Evolutionary conservation across 2,113 vertebrate species (phyloP), one percentile per base, ranked within the genome.

Genomic region (Indicator maculatus): DNA sequence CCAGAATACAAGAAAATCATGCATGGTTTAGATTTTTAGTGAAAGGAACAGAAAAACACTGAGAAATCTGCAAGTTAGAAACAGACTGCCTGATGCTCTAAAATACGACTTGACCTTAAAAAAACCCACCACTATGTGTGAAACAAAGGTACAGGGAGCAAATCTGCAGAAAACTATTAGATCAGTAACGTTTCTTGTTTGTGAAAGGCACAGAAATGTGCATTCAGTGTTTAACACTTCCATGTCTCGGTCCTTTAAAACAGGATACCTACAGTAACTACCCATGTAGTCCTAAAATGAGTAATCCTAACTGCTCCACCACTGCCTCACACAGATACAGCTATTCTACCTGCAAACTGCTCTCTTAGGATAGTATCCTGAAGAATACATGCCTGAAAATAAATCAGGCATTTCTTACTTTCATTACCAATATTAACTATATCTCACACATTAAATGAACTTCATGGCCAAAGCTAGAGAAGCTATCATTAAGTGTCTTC

Each of bases 61-160:
- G 47, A 5, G 11, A 83, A 88, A 33, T 12, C 5, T 27, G 26
- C 16, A 58, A 65, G 8, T 28, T 50, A 45, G 16, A 89, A 77
- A 79, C 4, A 39, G 27, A 83, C 28, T 59, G 61, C 16, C 14
- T 41, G 23, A 55, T 7, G 30, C 45, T 75, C 21, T 77, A 64
- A 88, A 83, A 64, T 16, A 28, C 12, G 74, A 47, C 9, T 2
- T 41, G 12, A 89, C 6, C 45, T 50, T 47, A 50, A 76, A 31
- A 44, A 44, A 44, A 44, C 41, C 41, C 41, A 44, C 41, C 16
- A 44, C 41, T 44, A 44, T 44, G 41, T 44, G 41, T 44, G 41
- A 26, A 74, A 79, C 0, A 0, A 81, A 82, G 17, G 6, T 67
- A 72, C 2, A 47, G 3, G 2, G 14, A 93, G 11, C 6, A 50